Percentiles rank a stretch among this genome's conserved stretches.
These are phyloP conservation scores for Parazoanthus atlanticus DNA, from an alignment of 92 coral and sea anemone species.

Conservation along the genomic window DNA sequence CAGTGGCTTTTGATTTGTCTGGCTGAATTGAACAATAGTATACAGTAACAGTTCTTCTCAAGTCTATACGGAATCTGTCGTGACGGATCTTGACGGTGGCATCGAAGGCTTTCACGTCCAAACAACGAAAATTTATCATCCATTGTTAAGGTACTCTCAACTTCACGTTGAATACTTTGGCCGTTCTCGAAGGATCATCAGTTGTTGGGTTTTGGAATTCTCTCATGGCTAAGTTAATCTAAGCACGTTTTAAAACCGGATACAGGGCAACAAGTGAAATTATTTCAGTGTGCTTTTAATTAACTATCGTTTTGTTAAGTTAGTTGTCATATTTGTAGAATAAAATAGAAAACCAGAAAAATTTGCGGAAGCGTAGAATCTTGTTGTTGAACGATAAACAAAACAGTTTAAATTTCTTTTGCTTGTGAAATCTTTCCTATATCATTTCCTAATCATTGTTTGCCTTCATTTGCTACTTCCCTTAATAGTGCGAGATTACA, in stretches of 20 bases:
- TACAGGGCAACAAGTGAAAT: not conserved
- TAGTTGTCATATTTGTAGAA: not conserved
- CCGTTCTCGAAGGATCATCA: not conserved
- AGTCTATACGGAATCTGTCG: not conserved
- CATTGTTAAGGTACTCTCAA: not conserved
- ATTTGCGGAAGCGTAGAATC: not conserved
- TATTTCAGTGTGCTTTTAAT: no score
- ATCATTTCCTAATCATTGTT: not conserved
- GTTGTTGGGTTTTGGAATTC: not conserved
- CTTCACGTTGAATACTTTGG: not conserved
- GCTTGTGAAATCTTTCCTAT: not conserved
- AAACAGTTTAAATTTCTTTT: no score
- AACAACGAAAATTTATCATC: not conserved
- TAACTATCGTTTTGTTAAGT: no score
- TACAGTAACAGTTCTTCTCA: no score
- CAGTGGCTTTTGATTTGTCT: not conserved
- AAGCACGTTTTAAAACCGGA: no score
- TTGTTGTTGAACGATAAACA: not conserved
- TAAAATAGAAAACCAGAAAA: no score
- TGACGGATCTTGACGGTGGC: not conserved
- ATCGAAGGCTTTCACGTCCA: not conserved
- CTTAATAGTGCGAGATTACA: not conserved
- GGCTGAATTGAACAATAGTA: not conserved
- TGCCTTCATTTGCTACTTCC: not conserved
- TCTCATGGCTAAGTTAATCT: not conserved